Conservation (phyloP, 2,797 vertebrate species). For the Brotula barbata region DNA sequence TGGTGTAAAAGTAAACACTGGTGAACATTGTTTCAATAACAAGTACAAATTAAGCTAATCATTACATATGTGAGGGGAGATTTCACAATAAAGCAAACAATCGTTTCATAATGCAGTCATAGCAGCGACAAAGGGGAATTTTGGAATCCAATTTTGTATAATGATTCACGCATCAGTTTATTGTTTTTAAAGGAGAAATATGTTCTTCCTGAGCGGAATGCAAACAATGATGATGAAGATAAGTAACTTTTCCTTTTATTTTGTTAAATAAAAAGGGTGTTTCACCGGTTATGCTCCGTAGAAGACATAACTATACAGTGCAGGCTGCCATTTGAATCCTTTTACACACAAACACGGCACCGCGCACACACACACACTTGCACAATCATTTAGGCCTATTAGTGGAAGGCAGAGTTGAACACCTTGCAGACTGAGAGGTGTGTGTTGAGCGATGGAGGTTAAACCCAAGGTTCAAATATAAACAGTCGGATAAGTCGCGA, state of each 20-base stretch:
- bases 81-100: conserved; percentile 41
- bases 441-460: conserved; percentile 80
- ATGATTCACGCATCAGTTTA: background rate
- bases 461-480: conserved; percentile 84
- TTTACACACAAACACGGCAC: background rate
- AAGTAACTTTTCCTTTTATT: background rate
- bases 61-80: conserved; percentile 40
- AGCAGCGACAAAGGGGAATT: conserved; percentile 25
- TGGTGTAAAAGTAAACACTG: conserved; percentile 53
- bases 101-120: conserved; percentile 22
- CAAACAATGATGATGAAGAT: conserved; percentile 11
- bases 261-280: background rate
- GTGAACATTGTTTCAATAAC: conserved; percentile 45
- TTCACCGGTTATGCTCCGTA: background rate
- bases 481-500: conserved; percentile 84
- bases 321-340: no score
- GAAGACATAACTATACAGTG: background rate
- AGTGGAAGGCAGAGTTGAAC: conserved; percentile 74
- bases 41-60: conserved; percentile 49
- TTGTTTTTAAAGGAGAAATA: conserved; percentile 11
- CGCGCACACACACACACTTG: conserved; percentile 25
- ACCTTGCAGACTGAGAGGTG: conserved; percentile 76
- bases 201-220: conserved; percentile 22
- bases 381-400: conserved; percentile 75
- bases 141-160: conserved; percentile 20